Evolutionary conservation across 2,797 vertebrate species (phyloP).

Genomic region (Pantherophis vulpinus): DNA sequence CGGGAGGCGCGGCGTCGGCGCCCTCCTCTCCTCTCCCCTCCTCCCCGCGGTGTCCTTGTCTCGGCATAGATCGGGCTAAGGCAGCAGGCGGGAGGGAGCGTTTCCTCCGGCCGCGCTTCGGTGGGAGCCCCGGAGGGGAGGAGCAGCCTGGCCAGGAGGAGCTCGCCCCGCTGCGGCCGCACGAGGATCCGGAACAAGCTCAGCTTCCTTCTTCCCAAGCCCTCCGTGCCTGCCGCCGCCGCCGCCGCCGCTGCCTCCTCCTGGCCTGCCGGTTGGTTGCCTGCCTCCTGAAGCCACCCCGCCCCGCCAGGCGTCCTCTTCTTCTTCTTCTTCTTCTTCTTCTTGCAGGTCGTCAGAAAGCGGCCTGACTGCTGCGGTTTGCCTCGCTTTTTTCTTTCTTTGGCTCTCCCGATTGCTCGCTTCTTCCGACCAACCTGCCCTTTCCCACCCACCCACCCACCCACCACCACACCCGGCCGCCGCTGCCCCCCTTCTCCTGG

Average conservation of each 20-base stretch:
- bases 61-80: neutral
- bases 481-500: neutral
- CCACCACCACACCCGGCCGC: no score
- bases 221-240: neutral
- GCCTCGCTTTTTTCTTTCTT: neutral
- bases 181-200: constrained; percentile 4
- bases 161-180: neutral
- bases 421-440: neutral
- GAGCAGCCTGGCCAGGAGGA: neutral
- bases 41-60: neutral
- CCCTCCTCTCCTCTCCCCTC: neutral
- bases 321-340: no score
- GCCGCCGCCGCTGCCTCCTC: no score
- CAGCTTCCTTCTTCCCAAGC: neutral
- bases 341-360: neutral
- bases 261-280: neutral
- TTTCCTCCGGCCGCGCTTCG: no score
- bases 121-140: neutral
- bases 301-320: rapidly evolving
- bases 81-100: neutral
- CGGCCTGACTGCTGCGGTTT: neutral
- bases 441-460: no score
- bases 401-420: neutral
- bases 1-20: neutral
- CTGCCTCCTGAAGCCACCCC: neutral